Conservation (phyloP, 2,113 vertebrate species). For the Felis chaus region DNA sequence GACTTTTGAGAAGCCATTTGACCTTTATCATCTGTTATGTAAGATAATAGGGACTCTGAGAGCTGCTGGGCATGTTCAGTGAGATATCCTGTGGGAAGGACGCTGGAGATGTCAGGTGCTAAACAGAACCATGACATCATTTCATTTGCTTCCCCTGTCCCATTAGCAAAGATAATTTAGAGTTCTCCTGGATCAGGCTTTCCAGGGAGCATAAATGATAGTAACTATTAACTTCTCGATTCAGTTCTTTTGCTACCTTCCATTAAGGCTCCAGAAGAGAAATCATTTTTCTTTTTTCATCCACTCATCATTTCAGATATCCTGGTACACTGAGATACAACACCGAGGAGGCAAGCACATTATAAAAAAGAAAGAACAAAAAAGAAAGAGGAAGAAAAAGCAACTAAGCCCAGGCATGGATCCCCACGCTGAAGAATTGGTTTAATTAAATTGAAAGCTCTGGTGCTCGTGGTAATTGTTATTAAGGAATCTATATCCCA, state of each 20-base stretch:
- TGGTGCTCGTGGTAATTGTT: neutral
- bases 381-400: slow-evolving; percentile 2
- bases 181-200: neutral
- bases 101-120: neutral
- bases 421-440: slow-evolving; percentile 22
- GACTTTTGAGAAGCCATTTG: slow-evolving; percentile 17
- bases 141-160: slow-evolving; percentile 18
- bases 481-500: neutral
- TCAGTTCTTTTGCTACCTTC: slow-evolving; percentile 45
- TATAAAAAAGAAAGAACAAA: neutral
- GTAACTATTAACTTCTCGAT: slow-evolving; percentile 46
- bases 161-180: slow-evolving; percentile 64
- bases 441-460: slow-evolving; percentile 51
- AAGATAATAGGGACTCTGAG: neutral
- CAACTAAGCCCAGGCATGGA: neutral
- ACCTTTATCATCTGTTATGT: neutral
- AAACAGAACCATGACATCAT: neutral
- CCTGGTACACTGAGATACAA: neutral
- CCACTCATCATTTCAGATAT: slow-evolving; percentile 44
- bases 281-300: slow-evolving; percentile 36
- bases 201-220: slow-evolving; percentile 28
- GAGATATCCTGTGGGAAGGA: neutral
- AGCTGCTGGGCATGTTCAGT: neutral
- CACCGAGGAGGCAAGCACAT: neutral
- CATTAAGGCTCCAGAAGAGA: slow-evolving; percentile 49